phyloP scores from a whole-genome alignment of 2,797 vertebrate genomes.

The Sebastes iracundus region DNA sequence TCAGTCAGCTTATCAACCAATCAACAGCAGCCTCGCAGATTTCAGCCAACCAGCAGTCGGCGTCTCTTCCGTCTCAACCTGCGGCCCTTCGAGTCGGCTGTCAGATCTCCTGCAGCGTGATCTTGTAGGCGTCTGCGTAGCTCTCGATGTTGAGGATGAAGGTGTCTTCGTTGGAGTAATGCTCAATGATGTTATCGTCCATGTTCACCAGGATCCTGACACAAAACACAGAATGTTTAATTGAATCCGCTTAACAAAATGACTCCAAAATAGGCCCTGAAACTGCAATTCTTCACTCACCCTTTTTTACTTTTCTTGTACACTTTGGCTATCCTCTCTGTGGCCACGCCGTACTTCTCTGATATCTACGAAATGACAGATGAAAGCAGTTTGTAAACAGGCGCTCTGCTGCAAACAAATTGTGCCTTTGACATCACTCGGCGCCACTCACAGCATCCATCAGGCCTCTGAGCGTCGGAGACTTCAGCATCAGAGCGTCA shows the following conservation, averaged over 20 bases:
- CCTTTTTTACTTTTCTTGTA: conserved; percentile 99
- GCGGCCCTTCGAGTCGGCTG: conserved; percentile 1
- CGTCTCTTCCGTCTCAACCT: conserved; percentile 1
- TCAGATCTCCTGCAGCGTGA: conserved; percentile 97
- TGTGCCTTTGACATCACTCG: not conserved
- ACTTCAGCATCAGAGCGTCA: conserved; percentile 97
- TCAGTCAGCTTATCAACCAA: conserved; percentile 52
- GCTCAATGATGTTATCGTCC: conserved; percentile 98
- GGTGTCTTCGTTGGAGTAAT: conserved; percentile 98
- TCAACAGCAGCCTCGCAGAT: conserved; percentile 42
- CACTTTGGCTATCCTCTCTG: conserved; percentile 94
- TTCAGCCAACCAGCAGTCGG: conserved; percentile 38
- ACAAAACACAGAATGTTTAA: not conserved
- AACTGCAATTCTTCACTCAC: conserved; percentile 69
- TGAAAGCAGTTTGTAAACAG: not conserved
- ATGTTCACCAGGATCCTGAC: conserved; percentile 97
- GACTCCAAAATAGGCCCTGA: too few species aligned
- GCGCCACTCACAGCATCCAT: conserved; percentile 93
- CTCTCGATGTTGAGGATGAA: conserved; percentile 96
- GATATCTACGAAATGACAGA: conserved; percentile 85
- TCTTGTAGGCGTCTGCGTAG: conserved; percentile 90
- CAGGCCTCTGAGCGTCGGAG: conserved; percentile 94
- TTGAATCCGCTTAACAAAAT: not conserved
- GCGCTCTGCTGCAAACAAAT: not conserved
- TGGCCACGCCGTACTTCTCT: conserved; percentile 92